Percentiles rank a stretch among this genome's conserved stretches.
Evolutionary conservation across 2,888 invertebrate species (phyloP).

Genomic region (Synanthedon formicaeformis): DNA sequence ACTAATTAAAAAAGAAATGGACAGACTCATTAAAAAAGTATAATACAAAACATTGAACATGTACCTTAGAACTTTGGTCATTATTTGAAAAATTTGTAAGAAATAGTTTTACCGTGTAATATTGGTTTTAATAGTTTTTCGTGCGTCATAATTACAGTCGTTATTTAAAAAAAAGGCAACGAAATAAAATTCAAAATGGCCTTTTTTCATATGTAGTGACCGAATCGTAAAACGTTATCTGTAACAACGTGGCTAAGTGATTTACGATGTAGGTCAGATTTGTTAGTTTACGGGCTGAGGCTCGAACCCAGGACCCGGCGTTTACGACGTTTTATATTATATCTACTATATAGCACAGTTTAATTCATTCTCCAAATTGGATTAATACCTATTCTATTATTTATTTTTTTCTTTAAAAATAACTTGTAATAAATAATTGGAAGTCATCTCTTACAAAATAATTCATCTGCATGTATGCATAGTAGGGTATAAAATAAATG

Average conservation of each 20-base stretch:
- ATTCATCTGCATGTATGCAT: too few relatives aligned
- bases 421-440: too few relatives aligned
- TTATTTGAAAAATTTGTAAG: too few relatives aligned
- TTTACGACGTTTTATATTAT: conserved; percentile 56
- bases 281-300: conserved; percentile 59
- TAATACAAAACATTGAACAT: too few relatives aligned
- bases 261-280: conserved; percentile 67
- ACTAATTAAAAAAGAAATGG: too few relatives aligned
- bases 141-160: conserved; percentile 8
- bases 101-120: too few relatives aligned
- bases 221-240: conserved; percentile 57
- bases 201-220: conserved; percentile 9
- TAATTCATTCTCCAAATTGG: conserved; percentile 5
- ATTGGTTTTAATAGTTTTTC: too few relatives aligned
- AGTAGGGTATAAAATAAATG: too few relatives aligned
- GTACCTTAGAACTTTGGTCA: too few relatives aligned
- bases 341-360: conserved; percentile 40
- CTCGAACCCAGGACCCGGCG: conserved; percentile 52
- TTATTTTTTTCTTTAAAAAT: too few relatives aligned
- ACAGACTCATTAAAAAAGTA: too few relatives aligned
- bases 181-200: background rate
- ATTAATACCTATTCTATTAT: background rate
- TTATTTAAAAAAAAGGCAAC: conserved; percentile 15
- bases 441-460: too few relatives aligned
- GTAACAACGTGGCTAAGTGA: conserved; percentile 65